Conservation (phyloP, 2,113 vertebrate genomes). For the Catharus minimus region DNA sequence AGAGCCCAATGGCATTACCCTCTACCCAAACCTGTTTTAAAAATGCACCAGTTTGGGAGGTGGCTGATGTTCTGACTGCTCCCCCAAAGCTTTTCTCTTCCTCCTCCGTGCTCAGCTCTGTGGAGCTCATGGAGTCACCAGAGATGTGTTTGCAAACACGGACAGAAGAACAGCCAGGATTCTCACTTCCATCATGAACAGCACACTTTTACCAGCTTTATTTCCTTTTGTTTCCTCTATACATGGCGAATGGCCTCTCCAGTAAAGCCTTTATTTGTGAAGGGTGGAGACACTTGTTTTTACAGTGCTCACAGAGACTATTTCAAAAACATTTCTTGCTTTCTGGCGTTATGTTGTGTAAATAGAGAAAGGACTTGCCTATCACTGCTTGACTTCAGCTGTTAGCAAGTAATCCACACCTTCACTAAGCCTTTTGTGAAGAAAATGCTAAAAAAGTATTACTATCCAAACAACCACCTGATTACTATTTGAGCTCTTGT, state of each 20-base stretch:
- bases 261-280: constrained; percentile 32
- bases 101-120: background rate
- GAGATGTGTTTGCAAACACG: background rate
- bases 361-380: constrained; percentile 10
- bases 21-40: background rate
- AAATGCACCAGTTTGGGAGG: background rate
- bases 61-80: background rate
- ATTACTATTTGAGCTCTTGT: background rate
- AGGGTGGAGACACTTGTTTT: constrained; percentile 40
- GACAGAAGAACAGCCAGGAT: background rate
- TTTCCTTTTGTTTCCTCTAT: background rate
- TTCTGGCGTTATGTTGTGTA: background rate
- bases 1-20: background rate
- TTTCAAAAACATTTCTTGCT: constrained; percentile 13
- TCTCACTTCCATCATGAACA: background rate
- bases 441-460: constrained; percentile 9
- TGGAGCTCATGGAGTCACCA: background rate
- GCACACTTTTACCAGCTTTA: background rate
- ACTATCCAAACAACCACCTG: constrained; percentile 45
- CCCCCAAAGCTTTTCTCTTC: background rate
- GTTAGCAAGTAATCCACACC: constrained; percentile 51
- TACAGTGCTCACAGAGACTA: background rate
- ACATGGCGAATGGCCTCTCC: background rate
- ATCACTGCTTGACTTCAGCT: constrained; percentile 17
- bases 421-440: constrained; percentile 44